Base-by-base conservation (phyloP, 2,113 vertebrate species). In the Tetraodon nigroviridis region DNA sequence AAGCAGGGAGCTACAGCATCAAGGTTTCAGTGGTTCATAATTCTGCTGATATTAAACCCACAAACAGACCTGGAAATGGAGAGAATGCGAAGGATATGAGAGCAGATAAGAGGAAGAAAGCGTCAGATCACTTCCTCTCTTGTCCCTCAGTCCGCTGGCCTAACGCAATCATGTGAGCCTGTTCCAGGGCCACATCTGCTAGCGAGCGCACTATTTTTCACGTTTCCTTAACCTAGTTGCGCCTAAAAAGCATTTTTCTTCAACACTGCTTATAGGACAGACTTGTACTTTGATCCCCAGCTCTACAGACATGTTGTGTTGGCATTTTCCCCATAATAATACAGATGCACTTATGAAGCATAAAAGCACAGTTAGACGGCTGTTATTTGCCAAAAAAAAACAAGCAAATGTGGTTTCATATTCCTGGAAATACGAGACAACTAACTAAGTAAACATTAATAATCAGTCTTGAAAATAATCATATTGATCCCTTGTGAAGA, bases 201-300 rank as follows among this genome's bases (percentile, higher is more conserved):
- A 24, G 62, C 21, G 21, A 47, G 41, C 55, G 47, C 2, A 55
- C 12, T 54, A 58, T 37, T 11, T 11, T 27, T 47, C 17, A 63
- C 55, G 49, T 50, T 55, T 51, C 41, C n/a, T n/a, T n/a, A n/a
- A n/a, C n/a, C n/a, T n/a, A n/a, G n/a, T n/a, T 17, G 20, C 11
- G 18, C 14, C 66, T 24, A 48, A 16, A 47, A 17, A 47, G 55
- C 16, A 22, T 51, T 47, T 22, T 54, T 40, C 24, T 21, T 4
- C 32, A 15, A 47, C 0, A 12, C 60, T 70, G 42, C 40, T 22
- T 42, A 58, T 3, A 66, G 18, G 52, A 49, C 56, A 49, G 40
- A 19, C 37, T n/a, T 81, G 73, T 40, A 79, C 79, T 79, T 78
- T 81, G 79, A 71, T 49, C 78, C 41, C 20, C n/a, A 20, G 5